Evolutionary conservation across 53 echinoderm and acorn worm species (phyloP), one percentile per base, ranked within the genome.

Genomic region (Antedon mediterranea): DNA sequence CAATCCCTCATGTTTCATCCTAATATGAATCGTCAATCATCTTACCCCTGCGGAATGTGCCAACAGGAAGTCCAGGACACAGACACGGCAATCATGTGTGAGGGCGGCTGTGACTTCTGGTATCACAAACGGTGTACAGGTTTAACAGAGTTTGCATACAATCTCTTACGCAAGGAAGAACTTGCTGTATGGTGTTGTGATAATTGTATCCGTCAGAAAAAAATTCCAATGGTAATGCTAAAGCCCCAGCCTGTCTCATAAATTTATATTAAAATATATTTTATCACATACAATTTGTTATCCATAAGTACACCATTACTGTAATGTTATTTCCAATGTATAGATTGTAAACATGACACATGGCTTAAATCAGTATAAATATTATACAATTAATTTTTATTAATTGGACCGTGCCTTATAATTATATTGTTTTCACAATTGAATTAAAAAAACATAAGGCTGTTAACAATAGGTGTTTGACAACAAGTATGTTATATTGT

Each of bases 151-250:
- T 81, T 90, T 2, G 92, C 98, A 9, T 98, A 88, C 74, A 82
- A 83, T 3, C 79, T 98, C 31, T 86, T 98, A 42, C 92, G 86
- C 57, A 78, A 86, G 6, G 98, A 98, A 79, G 86, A 84, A 31
- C 83, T 81, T 0, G 98, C 98, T 13, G 92, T 93, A 76, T 98
- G 98, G 98, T 92, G 88, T 0, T 98, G 98, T 72, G 98, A 98
- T 72, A 85, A 90, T 20, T 98, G 98, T 71, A 83, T 98, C 20
- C 71, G 89, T 23, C 88, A 92, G 82, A 98, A 98, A 80, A 93
- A 98, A 75, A 90, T 92, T 13, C 98, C 98, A 1, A 71, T 98
- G 43, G 83, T 92, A 15, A 83, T 88, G 82, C 76, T 92, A 18
- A 89, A 93, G 79, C 77, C 94, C 14, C 11, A 86, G 42, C 89